Percentiles rank a stretch among this genome's conserved stretches.
These are phyloP conservation scores for Philopotamus ludificatus DNA, from an alignment of 1,140 invertebrate species.

Conservation along the genomic window DNA sequence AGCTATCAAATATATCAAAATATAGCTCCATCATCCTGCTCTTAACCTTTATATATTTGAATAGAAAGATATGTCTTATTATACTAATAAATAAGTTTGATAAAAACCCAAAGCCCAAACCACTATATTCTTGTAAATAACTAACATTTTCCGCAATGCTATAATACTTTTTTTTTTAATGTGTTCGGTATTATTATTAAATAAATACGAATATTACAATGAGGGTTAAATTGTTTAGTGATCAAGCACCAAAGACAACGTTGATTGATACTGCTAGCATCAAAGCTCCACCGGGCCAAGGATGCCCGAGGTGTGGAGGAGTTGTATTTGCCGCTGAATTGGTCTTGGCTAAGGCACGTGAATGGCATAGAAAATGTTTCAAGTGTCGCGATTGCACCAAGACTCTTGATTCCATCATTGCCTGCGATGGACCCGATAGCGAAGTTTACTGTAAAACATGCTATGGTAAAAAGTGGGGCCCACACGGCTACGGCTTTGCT, in stretches of 20 bases:
- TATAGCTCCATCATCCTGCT: too few relatives aligned
- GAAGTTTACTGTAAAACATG: slow-evolving; percentile 94
- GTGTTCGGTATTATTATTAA: too few relatives aligned
- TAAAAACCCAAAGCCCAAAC: too few relatives aligned
- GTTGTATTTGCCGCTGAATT: slow-evolving; percentile 89
- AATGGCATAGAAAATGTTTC: slow-evolving; percentile 98
- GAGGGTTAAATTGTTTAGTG: slow-evolving; percentile 52
- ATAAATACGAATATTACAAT: not conserved
- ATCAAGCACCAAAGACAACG: slow-evolving; percentile 69
- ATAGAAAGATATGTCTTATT: too few relatives aligned
- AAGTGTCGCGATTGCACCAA: slow-evolving; percentile 93
- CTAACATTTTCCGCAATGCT: too few relatives aligned
- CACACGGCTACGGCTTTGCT: slow-evolving; percentile 92
- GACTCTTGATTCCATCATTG: slow-evolving; percentile 89
- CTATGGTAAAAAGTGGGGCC: slow-evolving; percentile 90
- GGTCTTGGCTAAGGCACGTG: slow-evolving; percentile 82
- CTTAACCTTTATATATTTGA: too few relatives aligned
- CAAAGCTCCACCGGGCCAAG: slow-evolving; percentile 78
- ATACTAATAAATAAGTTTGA: too few relatives aligned
- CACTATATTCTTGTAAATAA: too few relatives aligned
- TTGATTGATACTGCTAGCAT: slow-evolving; percentile 78
- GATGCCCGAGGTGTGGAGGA: slow-evolving; percentile 86
- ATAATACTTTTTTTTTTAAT: too few relatives aligned
- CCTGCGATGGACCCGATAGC: slow-evolving; percentile 85
- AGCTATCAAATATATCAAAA: too few relatives aligned